Evolutionary conservation across 2,888 invertebrate genomes (phyloP).

Genomic region (Andrena marginata): DNA sequence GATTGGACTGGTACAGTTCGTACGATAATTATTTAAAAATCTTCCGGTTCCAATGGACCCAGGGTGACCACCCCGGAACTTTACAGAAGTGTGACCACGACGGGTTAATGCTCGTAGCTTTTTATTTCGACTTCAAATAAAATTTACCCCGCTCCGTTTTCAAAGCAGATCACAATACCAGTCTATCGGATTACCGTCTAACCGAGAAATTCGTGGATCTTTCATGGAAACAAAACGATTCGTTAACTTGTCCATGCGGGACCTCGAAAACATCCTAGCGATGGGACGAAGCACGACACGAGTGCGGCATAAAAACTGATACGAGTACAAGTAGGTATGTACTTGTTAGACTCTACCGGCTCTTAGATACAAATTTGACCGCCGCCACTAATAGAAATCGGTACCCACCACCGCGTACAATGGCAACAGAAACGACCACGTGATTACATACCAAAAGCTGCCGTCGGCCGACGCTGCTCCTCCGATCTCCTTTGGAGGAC

Average conservation of each 20-base stretch:
- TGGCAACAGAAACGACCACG: constrained; percentile 14
- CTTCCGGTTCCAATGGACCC: no score
- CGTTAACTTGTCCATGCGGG: no score
- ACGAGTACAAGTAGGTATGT: background rate
- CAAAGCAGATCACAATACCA: no score
- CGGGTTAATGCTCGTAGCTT: no score
- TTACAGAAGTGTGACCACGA: no score
- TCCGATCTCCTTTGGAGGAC: constrained; percentile 28
- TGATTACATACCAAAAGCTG: constrained; percentile 69
- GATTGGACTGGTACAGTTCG: no score
- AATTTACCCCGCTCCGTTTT: no score
- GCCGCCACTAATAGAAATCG: no score
- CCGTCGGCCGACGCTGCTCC: constrained; percentile 80
- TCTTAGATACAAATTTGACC: no score
- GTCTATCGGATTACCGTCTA: background rate
- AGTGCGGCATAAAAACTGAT: background rate
- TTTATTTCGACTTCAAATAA: no score
- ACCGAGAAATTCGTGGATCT: background rate
- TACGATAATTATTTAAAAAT: no score
- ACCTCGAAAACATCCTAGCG: background rate
- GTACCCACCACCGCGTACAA: background rate
- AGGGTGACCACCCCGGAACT: no score
- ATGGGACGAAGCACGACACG: background rate
- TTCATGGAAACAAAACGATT: background rate
- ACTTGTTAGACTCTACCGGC: background rate